phyloP scores from a whole-genome alignment of 2,113 vertebrate species.

The Pituophis catenifer region DNA sequence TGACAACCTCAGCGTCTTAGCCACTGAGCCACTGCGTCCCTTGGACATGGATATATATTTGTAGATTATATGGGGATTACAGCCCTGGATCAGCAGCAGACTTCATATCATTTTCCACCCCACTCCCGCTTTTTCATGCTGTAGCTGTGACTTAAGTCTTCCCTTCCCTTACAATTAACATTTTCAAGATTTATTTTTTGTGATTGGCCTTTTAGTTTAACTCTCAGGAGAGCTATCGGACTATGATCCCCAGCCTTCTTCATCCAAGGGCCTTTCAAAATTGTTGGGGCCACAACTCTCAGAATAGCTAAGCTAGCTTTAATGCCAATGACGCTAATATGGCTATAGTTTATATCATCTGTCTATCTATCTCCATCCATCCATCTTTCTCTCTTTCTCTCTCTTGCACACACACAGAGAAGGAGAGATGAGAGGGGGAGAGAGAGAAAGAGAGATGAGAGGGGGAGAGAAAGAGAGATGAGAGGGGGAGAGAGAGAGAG shows the following conservation, averaged over 20 bases:
- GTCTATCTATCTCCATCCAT: no score
- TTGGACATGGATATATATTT: neutral
- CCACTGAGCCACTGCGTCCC: no score
- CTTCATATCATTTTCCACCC: neutral
- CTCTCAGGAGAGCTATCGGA: neutral
- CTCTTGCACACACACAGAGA: no score
- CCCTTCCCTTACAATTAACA: neutral
- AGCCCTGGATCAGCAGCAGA: neutral
- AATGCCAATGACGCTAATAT: neutral
- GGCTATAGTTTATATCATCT: neutral
- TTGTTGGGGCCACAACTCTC: neutral
- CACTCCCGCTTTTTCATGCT: neutral
- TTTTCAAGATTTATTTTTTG: neutral
- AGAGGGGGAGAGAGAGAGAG: no score
- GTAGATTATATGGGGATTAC: neutral
- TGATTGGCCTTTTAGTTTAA: neutral
- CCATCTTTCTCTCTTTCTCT: no score
- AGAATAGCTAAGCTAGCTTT: neutral
- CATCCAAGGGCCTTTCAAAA: neutral
- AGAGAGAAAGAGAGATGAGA: neutral
- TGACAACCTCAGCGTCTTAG: no score
- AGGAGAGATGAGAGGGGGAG: no score
- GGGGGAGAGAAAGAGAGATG: no score
- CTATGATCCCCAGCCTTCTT: neutral
- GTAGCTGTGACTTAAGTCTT: neutral